These are phyloP conservation scores for Mythimna lalbum DNA, from an alignment of 2,888 invertebrate species.

Conservation along the genomic window DNA sequence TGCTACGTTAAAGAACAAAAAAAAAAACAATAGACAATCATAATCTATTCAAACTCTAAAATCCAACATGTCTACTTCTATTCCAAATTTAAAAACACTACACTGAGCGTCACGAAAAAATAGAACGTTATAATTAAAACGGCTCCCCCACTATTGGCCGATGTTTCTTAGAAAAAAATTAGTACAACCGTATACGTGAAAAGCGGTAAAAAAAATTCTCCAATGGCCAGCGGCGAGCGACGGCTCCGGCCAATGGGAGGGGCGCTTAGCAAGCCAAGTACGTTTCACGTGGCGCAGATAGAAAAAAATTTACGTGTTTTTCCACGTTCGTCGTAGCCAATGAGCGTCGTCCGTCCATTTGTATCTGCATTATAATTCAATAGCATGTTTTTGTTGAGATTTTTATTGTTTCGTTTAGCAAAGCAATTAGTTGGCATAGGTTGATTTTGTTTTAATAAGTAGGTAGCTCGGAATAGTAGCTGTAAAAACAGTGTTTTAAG, in stretches of 20 bases:
- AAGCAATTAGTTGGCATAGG: conserved; percentile 52
- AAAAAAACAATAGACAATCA: conserved; percentile 16
- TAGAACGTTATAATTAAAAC: conserved; percentile 85
- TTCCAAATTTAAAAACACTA: conserved; percentile 66
- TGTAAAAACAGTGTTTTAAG: conserved; percentile 11
- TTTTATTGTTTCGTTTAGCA: conserved; percentile 60
- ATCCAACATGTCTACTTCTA: conserved; percentile 49
- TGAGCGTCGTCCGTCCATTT: conserved; percentile 75
- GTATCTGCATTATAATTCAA: conserved; percentile 83
- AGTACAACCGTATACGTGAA: conserved; percentile 85
- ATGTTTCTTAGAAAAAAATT: conserved; percentile 86
- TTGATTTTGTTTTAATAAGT: conserved; percentile 45
- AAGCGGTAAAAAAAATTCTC: conserved; percentile 87
- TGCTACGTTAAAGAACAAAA: not conserved
- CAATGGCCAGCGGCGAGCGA: conserved; percentile 79
- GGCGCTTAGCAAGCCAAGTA: conserved; percentile 80
- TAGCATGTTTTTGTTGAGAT: conserved; percentile 74
- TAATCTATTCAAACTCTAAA: conserved; percentile 51
- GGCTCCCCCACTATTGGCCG: conserved; percentile 84
- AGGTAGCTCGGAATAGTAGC: conserved; percentile 9
- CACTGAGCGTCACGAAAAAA: conserved; percentile 71
- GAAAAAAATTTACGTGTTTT: conserved; percentile 88
- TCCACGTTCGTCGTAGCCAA: conserved; percentile 85
- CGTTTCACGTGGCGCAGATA: conserved; percentile 88
- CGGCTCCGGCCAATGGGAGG: conserved; percentile 79